phyloP scores from a whole-genome alignment of 1,140 invertebrate species.

The Trichonephila inaurata region DNA sequence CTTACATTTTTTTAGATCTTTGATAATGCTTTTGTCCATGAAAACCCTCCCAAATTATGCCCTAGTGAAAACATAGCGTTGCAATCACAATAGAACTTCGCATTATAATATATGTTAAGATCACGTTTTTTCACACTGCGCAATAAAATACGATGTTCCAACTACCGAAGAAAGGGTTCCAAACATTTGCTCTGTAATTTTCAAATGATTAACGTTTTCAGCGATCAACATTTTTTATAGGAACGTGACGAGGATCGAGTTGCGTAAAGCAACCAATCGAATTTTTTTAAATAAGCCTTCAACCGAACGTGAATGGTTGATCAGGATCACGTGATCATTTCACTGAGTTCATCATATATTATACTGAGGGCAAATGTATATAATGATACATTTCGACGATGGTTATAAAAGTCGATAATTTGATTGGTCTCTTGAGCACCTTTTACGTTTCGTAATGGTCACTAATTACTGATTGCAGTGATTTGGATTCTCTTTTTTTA shows the following conservation, averaged over 20 bases:
- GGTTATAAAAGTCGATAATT: constrained; percentile 47
- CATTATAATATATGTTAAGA: constrained; percentile 20
- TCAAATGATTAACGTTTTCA: constrained; percentile 60
- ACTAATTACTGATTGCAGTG: background rate
- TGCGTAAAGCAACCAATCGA: constrained; percentile 12
- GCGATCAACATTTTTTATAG: background rate
- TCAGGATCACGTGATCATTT: constrained; percentile 34
- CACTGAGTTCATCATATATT: background rate
- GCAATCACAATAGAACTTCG: background rate
- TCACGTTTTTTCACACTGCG: constrained; percentile 14
- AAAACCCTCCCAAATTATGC: background rate
- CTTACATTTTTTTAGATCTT: background rate
- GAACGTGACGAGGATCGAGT: constrained; percentile 41
- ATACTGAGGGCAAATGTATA: background rate
- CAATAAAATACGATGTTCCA: constrained; percentile 34
- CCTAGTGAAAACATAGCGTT: background rate
- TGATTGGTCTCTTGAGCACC: constrained; percentile 4
- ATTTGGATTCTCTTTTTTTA: background rate
- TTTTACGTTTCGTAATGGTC: constrained; percentile 36
- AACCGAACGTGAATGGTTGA: background rate
- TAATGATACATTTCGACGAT: constrained; percentile 30
- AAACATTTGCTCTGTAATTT: constrained; percentile 37
- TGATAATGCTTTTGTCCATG: background rate
- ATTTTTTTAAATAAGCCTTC: constrained; percentile 12
- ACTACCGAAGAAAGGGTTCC: constrained; percentile 20